Evolutionary conservation across 2,797 vertebrate species (phyloP).

Genomic region (Philypnodon macrostomus): DNA sequence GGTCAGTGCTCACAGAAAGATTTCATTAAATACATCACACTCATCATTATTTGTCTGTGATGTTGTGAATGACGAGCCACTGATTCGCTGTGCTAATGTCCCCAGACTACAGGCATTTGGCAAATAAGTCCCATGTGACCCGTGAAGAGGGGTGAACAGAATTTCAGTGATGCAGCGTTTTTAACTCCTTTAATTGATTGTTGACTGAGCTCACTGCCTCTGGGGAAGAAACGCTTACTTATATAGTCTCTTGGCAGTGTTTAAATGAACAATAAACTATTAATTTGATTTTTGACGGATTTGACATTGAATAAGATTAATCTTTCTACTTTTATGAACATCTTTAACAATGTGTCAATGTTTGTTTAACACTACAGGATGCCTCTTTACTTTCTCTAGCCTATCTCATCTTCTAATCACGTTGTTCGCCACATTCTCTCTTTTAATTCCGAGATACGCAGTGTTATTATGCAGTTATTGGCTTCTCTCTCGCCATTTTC

Average conservation of each 20-base stretch:
- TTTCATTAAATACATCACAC: not conserved
- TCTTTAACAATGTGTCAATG: too few relatives aligned
- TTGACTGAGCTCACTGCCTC: constrained; percentile 32
- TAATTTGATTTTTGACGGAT: not conserved
- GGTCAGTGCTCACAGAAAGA: not conserved
- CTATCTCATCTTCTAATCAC: too few relatives aligned
- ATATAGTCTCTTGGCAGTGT: constrained; percentile 7
- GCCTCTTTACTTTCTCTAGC: too few relatives aligned
- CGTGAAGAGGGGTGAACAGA: constrained; percentile 26
- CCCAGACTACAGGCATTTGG: constrained; percentile 17
- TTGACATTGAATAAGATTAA: too few relatives aligned
- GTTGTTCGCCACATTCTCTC: too few relatives aligned
- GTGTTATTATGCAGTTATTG: too few relatives aligned
- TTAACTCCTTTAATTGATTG: constrained; percentile 50
- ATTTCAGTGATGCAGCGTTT: constrained; percentile 47
- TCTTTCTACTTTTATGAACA: too few relatives aligned
- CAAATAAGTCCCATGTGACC: constrained; percentile 7
- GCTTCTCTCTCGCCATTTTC: not conserved
- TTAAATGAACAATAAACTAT: not conserved
- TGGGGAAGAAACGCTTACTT: constrained; percentile 23
- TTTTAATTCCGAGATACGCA: too few relatives aligned
- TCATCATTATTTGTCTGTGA: not conserved
- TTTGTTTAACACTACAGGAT: too few relatives aligned
- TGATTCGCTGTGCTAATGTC: not conserved
- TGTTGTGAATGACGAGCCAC: constrained; percentile 1